Percentiles rank a stretch among this genome's conserved stretches.
These are phyloP conservation scores for Cheilosia scutellata DNA, from an alignment of 2,888 invertebrate genomes.

Conservation along the genomic window DNA sequence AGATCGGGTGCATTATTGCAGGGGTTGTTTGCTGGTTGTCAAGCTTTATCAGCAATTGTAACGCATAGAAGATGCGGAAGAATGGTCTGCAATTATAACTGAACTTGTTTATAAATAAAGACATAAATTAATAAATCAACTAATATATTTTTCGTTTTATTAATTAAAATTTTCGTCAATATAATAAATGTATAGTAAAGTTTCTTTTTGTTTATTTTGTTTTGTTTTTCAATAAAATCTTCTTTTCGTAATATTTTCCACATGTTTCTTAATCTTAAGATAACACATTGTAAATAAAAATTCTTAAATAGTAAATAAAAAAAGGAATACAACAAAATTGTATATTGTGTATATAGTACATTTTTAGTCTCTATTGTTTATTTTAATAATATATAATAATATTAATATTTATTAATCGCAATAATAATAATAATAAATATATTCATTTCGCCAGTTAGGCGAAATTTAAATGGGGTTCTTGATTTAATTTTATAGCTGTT, in stretches of 20 bases:
- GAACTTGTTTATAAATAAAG: background rate
- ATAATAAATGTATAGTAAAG: slow-evolving; percentile 74
- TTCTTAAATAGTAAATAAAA: slow-evolving; percentile 49
- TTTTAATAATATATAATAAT: slow-evolving; percentile 55
- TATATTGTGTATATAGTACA: slow-evolving; percentile 66
- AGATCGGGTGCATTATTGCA: too few relatives aligned
- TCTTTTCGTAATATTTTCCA: slow-evolving; percentile 32
- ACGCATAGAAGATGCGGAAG: too few relatives aligned
- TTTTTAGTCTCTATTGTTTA: slow-evolving; percentile 66
- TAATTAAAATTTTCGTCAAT: slow-evolving; percentile 61
- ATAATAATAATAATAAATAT: slow-evolving; percentile 51
- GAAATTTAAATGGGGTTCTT: slow-evolving; percentile 21
- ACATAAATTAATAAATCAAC: slow-evolving; percentile 40
- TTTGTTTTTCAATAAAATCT: slow-evolving; percentile 53
- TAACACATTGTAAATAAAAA: slow-evolving; percentile 65
- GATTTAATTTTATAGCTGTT: slow-evolving; percentile 27
- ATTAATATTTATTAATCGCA: slow-evolving; percentile 39
- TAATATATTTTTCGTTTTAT: slow-evolving; percentile 68
- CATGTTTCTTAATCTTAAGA: slow-evolving; percentile 44
- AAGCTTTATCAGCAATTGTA: too few relatives aligned
- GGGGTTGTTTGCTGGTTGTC: too few relatives aligned
- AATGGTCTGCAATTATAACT: too few relatives aligned
- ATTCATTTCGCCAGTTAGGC: slow-evolving; percentile 39
- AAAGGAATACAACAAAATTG: slow-evolving; percentile 55
- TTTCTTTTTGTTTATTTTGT: slow-evolving; percentile 32